Evolutionary conservation across 2,113 vertebrate genomes (phyloP).

Genomic region (Athene cunicularia): DNA sequence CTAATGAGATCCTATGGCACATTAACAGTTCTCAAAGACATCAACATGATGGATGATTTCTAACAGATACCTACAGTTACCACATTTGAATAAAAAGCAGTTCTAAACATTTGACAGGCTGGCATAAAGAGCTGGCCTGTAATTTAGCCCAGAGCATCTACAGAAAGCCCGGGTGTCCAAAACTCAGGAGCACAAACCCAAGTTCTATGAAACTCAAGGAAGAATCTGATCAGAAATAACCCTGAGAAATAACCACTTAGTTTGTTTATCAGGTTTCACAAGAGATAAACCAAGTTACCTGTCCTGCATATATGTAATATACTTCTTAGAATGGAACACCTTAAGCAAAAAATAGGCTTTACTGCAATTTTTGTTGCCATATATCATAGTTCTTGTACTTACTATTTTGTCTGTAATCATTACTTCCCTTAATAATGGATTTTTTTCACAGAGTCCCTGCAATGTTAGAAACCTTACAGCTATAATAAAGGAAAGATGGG

Average conservation of each 20-base stretch:
- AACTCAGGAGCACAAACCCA: not conserved
- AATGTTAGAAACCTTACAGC: not conserved
- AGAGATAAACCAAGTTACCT: not conserved
- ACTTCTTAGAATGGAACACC: not conserved
- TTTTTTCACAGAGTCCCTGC: not conserved
- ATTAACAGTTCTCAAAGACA: not conserved
- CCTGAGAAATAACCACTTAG: not conserved
- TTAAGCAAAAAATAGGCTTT: not conserved
- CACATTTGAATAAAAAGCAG: not conserved
- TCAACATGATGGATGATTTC: not conserved
- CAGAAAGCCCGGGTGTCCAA: not conserved
- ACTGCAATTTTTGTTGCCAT: not conserved
- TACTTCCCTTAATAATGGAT: not conserved
- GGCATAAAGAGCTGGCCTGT: not conserved
- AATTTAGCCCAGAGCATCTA: not conserved
- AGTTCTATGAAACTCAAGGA: not conserved
- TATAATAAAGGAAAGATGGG: not conserved
- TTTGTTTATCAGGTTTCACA: not conserved
- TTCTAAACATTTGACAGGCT: not conserved
- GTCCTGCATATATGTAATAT: not conserved
- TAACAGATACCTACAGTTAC: not conserved
- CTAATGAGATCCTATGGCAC: not conserved
- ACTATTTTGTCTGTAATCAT: not conserved
- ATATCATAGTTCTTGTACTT: not conserved
- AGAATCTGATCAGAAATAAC: not conserved